Evolutionary conservation across 2,888 invertebrate species (phyloP), one percentile per base, ranked within the genome.

Genomic region (Drosophila subquinaria): DNA sequence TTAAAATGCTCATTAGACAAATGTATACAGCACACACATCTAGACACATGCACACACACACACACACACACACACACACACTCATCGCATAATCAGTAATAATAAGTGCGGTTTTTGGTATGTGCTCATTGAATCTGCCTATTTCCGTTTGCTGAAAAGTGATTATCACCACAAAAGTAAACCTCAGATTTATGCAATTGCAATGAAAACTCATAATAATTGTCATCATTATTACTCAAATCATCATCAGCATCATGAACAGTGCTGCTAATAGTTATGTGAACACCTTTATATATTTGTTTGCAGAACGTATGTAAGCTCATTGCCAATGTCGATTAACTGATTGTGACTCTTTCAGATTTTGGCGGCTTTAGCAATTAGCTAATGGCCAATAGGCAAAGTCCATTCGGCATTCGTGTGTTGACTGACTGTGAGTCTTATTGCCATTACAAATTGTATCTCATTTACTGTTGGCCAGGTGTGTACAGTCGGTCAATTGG

Each of bases 161-260:
- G 81, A 78, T 82, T 76, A 80, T 47, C 27, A 67, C 84, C 87
- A 69, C 84, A 85, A 65, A 68, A 73, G 69, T 50, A 75, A 76
- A 80, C 80, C 82, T 72, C 80, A 78, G 82, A 78, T 78, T 59
- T 67, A 81, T 73, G 81, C 75, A 76, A 69, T 75, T 71, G 69
- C 66, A 79, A 60, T 65, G 52, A 65, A 79, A 45, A 48, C 35
- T 45, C 43, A 51, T 62, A 10, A 55, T 59, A 35, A 48, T 40
- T 11, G 38, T 64, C 17, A 48, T 64, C 17, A 63, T 51, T 11
- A 63, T 53, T 0, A 30, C 27, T 27, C 27, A 1, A 27, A 27
- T 38, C 3, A 66, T 57, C n/a, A 38, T 51, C n/a, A 45, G 59
- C 33, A 27, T 27, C 6, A 38, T 30, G 30, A 11, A 42, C 27